Evolutionary conservation across 2,113 vertebrate genomes (phyloP).

Genomic region (Gila orcuttii): DNA sequence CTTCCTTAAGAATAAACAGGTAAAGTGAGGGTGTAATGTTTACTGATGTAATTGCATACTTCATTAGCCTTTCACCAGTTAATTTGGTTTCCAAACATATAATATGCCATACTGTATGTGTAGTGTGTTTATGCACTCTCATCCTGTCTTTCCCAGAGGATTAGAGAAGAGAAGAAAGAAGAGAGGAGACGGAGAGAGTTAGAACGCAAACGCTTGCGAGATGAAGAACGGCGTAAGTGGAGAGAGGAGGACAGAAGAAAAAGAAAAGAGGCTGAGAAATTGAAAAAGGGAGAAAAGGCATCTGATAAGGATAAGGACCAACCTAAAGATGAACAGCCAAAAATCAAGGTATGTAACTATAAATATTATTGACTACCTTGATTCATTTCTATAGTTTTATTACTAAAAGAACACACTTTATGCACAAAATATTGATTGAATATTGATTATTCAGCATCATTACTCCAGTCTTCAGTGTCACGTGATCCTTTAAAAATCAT

Average conservation of each 20-base stretch:
- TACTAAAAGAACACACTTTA: not conserved
- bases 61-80: not conserved
- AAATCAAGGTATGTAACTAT: conserved; percentile 87
- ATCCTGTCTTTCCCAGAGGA: conserved; percentile 74
- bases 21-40: conserved; percentile 67
- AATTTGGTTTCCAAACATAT: not conserved
- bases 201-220: conserved; percentile 92
- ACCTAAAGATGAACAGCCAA: conserved; percentile 94
- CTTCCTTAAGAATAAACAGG: conserved; percentile 99
- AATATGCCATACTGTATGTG: not conserved
- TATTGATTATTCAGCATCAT: too few relatives aligned
- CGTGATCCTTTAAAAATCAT: not conserved
- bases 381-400: not conserved
- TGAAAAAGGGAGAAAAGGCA: conserved; percentile 86
- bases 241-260: conserved; percentile 94
- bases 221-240: conserved; percentile 98
- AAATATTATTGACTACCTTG: not conserved
- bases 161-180: conserved; percentile 97
- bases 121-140: not conserved
- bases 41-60: not conserved
- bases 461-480: not conserved
- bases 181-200: conserved; percentile 92
- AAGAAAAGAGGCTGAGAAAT: conserved; percentile 93
- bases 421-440: too few relatives aligned
- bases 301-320: conserved; percentile 89